Conservation (phyloP, 1,140 invertebrate genomes). For the Drosophila serrata region DNA sequence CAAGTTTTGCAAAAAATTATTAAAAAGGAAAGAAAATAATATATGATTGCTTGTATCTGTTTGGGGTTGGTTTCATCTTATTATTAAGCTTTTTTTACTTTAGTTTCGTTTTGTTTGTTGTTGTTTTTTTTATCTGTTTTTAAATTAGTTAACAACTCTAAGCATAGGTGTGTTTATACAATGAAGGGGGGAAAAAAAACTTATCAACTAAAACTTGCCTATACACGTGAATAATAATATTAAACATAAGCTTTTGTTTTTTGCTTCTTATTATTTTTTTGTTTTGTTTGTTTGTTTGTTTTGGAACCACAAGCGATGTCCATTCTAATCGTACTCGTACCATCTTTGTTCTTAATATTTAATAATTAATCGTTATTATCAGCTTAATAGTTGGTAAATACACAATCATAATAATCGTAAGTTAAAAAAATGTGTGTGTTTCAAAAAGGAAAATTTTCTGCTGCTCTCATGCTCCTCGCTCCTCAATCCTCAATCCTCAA, state of each 20-base stretch:
- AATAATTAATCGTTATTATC: constrained; percentile 30
- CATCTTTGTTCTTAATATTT: neutral
- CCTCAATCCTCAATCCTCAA: neutral
- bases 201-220: constrained; percentile 47
- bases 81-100: constrained; percentile 4
- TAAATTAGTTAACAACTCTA: constrained; percentile 80
- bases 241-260: constrained; percentile 31
- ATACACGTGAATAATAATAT: constrained; percentile 45
- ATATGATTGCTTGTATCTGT: neutral
- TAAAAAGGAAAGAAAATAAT: neutral
- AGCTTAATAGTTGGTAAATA: constrained; percentile 21
- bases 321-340: constrained; percentile 6
- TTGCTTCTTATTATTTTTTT: neutral
- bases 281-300: neutral
- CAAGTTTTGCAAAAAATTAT: neutral
- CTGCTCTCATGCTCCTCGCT: constrained; percentile 1
- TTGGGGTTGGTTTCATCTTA: neutral
- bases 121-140: constrained; percentile 27
- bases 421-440: constrained; percentile 8
- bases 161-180: constrained; percentile 48
- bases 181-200: constrained; percentile 38
- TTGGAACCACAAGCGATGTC: constrained; percentile 9
- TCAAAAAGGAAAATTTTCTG: constrained; percentile 62
- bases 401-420: constrained; percentile 36
- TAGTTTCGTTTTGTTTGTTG: constrained; percentile 30